phyloP scores from a whole-genome alignment of 2,797 vertebrate species.

The Lacerta agilis region DNA sequence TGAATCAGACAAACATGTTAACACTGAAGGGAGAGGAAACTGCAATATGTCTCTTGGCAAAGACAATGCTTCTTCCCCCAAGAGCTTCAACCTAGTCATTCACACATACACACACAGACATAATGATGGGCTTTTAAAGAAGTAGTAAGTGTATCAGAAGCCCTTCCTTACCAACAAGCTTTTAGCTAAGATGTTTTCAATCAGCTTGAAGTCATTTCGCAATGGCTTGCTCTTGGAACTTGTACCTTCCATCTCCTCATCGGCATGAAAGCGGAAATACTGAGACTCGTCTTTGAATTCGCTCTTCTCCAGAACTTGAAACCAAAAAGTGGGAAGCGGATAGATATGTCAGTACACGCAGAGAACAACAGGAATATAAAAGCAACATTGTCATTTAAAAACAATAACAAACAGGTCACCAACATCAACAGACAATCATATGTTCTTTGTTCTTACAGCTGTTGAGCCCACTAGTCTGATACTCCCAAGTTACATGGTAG shows the following conservation, averaged over 20 bases:
- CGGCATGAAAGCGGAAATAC: slow-evolving; percentile 97
- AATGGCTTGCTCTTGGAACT: slow-evolving; percentile 92
- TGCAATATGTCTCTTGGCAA: background rate
- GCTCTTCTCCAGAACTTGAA: slow-evolving; percentile 94
- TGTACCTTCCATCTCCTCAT: slow-evolving; percentile 96
- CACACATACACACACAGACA: background rate
- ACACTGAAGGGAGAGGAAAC: background rate
- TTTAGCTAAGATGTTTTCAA: slow-evolving; percentile 96
- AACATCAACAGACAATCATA: background rate
- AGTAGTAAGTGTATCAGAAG: background rate
- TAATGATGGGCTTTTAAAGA: background rate
- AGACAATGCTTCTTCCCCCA: background rate
- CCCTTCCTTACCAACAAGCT: slow-evolving; percentile 88
- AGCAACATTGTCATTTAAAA: slow-evolving; percentile 24
- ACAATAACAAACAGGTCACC: slow-evolving; percentile 2
- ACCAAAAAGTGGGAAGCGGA: slow-evolving; percentile 36
- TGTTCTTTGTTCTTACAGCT: slow-evolving; percentile 11
- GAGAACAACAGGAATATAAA: slow-evolving; percentile 8
- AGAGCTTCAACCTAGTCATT: background rate
- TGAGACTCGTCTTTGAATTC: slow-evolving; percentile 99
- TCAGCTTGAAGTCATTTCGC: slow-evolving; percentile 95
- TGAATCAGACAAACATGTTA: background rate
- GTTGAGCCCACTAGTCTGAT: background rate
- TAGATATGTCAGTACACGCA: background rate
- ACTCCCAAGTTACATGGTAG: background rate